Percentiles rank a stretch among this genome's conserved stretches.
These are phyloP conservation scores for Aphelenchoides avenae DNA, from an alignment of 1,140 invertebrate genomes.

Conservation along the genomic window DNA sequence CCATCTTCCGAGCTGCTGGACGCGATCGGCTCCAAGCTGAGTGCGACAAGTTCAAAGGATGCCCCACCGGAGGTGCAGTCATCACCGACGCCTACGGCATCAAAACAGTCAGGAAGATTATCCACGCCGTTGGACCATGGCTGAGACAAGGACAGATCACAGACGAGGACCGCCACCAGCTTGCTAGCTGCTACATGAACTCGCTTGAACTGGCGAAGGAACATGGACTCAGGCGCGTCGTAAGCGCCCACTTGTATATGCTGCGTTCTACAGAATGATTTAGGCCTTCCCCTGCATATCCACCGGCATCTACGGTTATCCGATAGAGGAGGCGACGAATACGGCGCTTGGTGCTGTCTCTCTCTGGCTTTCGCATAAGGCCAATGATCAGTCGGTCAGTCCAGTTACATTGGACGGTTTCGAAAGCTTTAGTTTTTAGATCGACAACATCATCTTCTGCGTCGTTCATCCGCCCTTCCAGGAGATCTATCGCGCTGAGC, in stretches of 20 bases:
- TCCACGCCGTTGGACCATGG: conserved; percentile 28
- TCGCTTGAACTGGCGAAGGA: conserved; percentile 24
- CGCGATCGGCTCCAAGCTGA: too few species aligned
- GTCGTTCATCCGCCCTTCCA: too few species aligned
- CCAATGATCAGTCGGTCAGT: conserved; percentile 8
- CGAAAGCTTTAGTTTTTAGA: conserved; percentile 4
- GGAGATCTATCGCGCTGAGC: too few species aligned
- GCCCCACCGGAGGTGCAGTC: conserved; percentile 24
- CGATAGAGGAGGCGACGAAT: conserved; percentile 22
- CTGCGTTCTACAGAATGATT: background rate
- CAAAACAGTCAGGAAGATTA: conserved; percentile 26
- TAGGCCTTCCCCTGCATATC: conserved; percentile 36
- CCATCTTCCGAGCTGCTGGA: too few species aligned
- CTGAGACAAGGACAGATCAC: conserved; percentile 4
- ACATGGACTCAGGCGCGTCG: conserved; percentile 19
- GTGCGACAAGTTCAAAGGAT: conserved; percentile 18
- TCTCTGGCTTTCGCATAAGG: conserved; percentile 17
- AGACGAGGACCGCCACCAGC: conserved; percentile 1
- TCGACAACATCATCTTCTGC: conserved; percentile 28
- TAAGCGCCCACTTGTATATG: background rate
- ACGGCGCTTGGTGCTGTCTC: conserved; percentile 19
- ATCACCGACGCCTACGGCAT: conserved; percentile 33
- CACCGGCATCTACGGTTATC: conserved; percentile 28
- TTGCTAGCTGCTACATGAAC: conserved; percentile 23
- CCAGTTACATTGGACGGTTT: background rate